Evolutionary conservation across 2,888 invertebrate species (phyloP).

Genomic region (Ariolimax columbianus): DNA sequence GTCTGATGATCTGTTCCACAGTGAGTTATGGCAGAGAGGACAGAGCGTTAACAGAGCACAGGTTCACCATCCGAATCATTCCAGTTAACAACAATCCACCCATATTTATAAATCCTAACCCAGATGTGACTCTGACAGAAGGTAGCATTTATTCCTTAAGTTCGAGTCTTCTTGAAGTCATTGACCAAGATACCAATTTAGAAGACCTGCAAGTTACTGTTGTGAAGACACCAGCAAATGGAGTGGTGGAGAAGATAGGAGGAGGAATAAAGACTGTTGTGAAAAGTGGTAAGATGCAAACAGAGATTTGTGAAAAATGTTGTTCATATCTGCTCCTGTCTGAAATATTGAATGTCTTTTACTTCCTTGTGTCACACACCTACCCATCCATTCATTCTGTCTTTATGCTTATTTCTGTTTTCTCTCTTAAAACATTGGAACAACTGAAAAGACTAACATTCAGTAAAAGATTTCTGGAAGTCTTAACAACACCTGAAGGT

Average conservation of each 20-base stretch:
- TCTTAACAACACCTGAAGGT: too few relatives aligned
- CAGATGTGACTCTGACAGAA: constrained; percentile 62
- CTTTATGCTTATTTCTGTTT: too few relatives aligned
- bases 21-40: constrained; percentile 64
- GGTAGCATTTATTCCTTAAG: constrained; percentile 65
- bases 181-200: constrained; percentile 68
- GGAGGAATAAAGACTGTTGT: constrained; percentile 56
- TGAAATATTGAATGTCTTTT: too few relatives aligned
- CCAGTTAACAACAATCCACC: constrained; percentile 75
- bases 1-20: constrained; percentile 53
- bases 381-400: too few relatives aligned
- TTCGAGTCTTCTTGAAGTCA: constrained; percentile 62
- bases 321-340: too few relatives aligned
- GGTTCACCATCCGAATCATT: constrained; percentile 68
- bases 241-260: constrained; percentile 63
- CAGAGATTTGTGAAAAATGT: too few relatives aligned
- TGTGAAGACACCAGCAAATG: constrained; percentile 60
- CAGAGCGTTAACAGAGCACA: constrained; percentile 61
- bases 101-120: constrained; percentile 57
- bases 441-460: too few relatives aligned
- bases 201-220: constrained; percentile 65
- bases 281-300: constrained; percentile 58
- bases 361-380: too few relatives aligned
- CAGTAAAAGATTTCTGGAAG: too few relatives aligned
- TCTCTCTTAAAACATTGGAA: too few relatives aligned